Evolutionary conservation across 1,140 invertebrate genomes (phyloP), one percentile per base, ranked within the genome.

Genomic region (Lucilia cuprina): DNA sequence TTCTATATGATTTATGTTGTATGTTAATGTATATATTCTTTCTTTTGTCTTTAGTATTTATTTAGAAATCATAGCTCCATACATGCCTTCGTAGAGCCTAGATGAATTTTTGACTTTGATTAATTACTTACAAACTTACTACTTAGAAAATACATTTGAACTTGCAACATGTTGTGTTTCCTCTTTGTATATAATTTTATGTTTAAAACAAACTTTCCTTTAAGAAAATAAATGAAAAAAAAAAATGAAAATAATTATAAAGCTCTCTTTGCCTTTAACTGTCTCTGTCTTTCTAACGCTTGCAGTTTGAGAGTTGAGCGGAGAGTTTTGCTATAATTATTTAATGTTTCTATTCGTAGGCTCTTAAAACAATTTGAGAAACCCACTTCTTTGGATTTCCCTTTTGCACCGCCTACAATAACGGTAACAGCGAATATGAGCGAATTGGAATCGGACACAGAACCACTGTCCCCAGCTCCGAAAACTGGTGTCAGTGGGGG

Each of bases 381-480:
- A 86, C 92, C 93, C 2, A 92, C 92, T 14, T 95, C 94, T 65
- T 88, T 95, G 83, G 95, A 95, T 87, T 87, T 95, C 86, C 92
- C 94, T 84, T 92, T 91, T 86, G 93, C 93, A 10, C 94, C 95
- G 3, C 95, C 95, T 2, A 92, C 95, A 82, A 96, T 96, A 82
- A 96, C 95, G 5, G 94, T 96, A 2, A 96, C 95, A 0, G 94
- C 94, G 83, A 95, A 94, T 86, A 93, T 94, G 87, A 95, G 93
- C 86, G 95, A 96, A 89, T 92, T 92, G 8, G 95, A 96, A 91
- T 96, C 95, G 2, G 95, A 96, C 86, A 91, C 92, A 49, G 94
- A 95, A 85, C 92, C 93, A 14, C 88, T 93, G 75, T 94, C 93
- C n/a, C 93, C 93, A 5, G 91, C 93, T 84, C 91, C 91, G 0